These are phyloP conservation scores for human (Homo sapiens) DNA, from an alignment of 2,113 vertebrate species.

Conservation along the genomic window GRCh38 chr9:124054001-124054500, in stretches of 20 bases:
- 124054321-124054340: background rate
- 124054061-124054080: background rate
- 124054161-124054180: too few relatives aligned
- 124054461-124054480: background rate
- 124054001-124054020: background rate
- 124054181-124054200: background rate
- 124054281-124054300: background rate
- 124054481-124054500: background rate
- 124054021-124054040: background rate
- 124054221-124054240: background rate
- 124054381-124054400: background rate
- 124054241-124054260: background rate
- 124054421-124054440: background rate
- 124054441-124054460: background rate
- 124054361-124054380: background rate
- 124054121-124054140: background rate
- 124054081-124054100: background rate
- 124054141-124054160: too few relatives aligned
- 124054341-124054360: background rate
- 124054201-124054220: background rate
- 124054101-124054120: background rate
- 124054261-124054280: background rate
- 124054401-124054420: background rate
- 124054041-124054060: background rate
- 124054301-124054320: background rate